Evolutionary conservation across 2,113 vertebrate genomes (phyloP).

Genomic region (Dermatemys mawii): DNA sequence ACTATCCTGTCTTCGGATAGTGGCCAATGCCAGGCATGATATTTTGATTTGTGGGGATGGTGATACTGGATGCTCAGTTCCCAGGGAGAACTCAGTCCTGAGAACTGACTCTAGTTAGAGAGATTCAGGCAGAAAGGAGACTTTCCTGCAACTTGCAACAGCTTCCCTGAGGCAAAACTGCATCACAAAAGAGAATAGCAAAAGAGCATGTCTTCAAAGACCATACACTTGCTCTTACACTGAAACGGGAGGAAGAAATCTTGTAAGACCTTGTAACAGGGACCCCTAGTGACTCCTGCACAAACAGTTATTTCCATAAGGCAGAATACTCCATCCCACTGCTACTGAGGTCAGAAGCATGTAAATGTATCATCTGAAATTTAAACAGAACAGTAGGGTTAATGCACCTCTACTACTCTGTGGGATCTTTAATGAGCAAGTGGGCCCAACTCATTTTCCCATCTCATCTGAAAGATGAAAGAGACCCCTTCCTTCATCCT

Average conservation of each 20-base stretch:
- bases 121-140: accelerated
- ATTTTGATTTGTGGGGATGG: background rate
- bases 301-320: background rate
- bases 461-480: background rate
- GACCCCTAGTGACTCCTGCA: background rate
- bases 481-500: background rate
- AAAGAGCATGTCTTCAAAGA: accelerated
- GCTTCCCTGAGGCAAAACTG: background rate
- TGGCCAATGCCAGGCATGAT: background rate
- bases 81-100: accelerated
- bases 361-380: background rate
- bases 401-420: background rate
- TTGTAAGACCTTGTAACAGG: background rate
- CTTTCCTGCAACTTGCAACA: accelerated
- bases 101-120: background rate
- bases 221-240: accelerated
- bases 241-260: too few species aligned
- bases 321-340: accelerated
- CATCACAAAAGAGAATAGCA: accelerated
- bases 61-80: accelerated
- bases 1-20: too few species aligned
- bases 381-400: background rate
- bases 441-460: background rate
- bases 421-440: background rate
- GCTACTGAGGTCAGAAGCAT: background rate